Evolutionary conservation across 30 jellyfish, hydroid and myxozoan genomes (phyloP).

Genomic region (Nemopilema nomurai): DNA sequence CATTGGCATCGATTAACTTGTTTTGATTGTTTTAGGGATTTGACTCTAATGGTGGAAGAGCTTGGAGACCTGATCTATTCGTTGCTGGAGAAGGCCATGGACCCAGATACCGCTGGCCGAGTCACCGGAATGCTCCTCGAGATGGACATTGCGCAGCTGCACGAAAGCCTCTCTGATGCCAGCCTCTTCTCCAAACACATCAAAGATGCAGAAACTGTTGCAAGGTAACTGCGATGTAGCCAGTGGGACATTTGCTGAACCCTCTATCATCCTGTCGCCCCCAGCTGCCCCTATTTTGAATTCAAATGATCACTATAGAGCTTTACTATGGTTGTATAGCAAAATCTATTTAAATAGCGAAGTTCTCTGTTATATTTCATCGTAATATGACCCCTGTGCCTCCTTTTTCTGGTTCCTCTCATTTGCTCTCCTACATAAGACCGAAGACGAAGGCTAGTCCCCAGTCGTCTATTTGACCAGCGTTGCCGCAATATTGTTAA

Average conservation of each 20-base stretch:
- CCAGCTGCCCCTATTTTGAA: background rate
- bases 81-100: slow-evolving; percentile 42
- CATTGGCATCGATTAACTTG: too few species aligned
- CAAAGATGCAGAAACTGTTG: slow-evolving; percentile 19
- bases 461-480: too few species aligned
- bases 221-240: background rate
- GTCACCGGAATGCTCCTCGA: slow-evolving; percentile 66
- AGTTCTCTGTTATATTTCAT: too few species aligned
- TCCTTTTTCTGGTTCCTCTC: too few species aligned
- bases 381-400: too few species aligned
- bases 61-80: slow-evolving; percentile 50
- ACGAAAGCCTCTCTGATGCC: slow-evolving; percentile 47
- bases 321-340: too few species aligned
- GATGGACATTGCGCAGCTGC: slow-evolving; percentile 31
- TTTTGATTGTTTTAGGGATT: slow-evolving; percentile 23
- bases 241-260: background rate
- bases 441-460: too few species aligned
- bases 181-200: slow-evolving; percentile 18
- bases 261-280: background rate
- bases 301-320: too few species aligned
- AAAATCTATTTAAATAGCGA: too few species aligned
- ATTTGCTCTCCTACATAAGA: too few species aligned
- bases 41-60: slow-evolving; percentile 46
- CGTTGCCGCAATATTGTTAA: too few species aligned
- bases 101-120: slow-evolving; percentile 46